These are phyloP conservation scores for Trisateles emortualis DNA, from an alignment of 2,888 invertebrate genomes.

Conservation along the genomic window DNA sequence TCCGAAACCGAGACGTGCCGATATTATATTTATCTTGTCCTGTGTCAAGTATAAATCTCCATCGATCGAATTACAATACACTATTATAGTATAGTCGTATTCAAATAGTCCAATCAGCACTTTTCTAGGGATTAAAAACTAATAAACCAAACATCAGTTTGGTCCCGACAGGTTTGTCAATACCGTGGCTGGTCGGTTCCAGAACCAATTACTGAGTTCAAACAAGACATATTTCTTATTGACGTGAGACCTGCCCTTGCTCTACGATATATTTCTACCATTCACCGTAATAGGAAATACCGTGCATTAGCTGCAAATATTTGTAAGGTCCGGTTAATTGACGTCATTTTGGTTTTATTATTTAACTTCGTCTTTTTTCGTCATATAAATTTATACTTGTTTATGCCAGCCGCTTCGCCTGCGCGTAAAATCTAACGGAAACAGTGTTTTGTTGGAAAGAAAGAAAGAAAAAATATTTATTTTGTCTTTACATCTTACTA, in stretches of 20 bases:
- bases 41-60: no score
- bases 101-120: not conserved
- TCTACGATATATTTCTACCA: constrained; percentile 33
- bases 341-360: constrained; percentile 11
- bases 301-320: constrained; percentile 1
- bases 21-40: no score
- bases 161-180: constrained; percentile 63
- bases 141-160: constrained; percentile 61
- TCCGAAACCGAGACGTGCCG: no score
- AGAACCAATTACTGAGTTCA: constrained; percentile 66
- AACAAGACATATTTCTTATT: constrained; percentile 60
- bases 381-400: constrained; percentile 1
- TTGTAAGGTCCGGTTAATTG: constrained; percentile 15
- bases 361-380: constrained; percentile 8
- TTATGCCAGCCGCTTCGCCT: not conserved
- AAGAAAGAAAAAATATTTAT: no score
- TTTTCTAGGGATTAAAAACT: constrained; percentile 31
- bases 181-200: constrained; percentile 53
- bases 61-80: no score
- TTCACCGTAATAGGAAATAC: constrained; percentile 22
- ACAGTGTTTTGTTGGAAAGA: no score
- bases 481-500: no score
- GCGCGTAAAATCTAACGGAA: no score
- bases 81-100: not conserved
- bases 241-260: constrained; percentile 40